A percentile compares a stretch with the other conserved stretches of the same genome.
Conservation (phyloP, 2,888 invertebrate species). For the Ferrisia virgata region DNA sequence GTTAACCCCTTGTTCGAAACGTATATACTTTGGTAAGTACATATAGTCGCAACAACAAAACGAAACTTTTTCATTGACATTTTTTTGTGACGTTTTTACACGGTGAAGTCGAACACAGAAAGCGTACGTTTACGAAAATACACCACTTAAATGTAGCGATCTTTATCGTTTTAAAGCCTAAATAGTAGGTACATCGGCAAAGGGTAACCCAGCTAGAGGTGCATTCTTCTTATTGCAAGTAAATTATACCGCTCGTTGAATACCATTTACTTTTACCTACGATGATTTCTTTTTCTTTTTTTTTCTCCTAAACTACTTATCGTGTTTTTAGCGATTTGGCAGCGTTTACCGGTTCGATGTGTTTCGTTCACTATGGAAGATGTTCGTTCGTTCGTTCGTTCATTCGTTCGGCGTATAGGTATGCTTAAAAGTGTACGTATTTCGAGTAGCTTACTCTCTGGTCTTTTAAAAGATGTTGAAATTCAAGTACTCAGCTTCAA, state of each 20-base stretch:
- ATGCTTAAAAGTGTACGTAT: not conserved
- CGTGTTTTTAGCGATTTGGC: conserved; percentile 14
- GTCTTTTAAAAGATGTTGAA: not conserved
- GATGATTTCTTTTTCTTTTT: not conserved
- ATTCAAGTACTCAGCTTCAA: not conserved
- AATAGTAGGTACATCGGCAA: not conserved
- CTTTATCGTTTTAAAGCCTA: not conserved
- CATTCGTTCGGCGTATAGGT: too few species aligned
- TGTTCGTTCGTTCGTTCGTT: too few species aligned
- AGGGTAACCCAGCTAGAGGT: too few species aligned
- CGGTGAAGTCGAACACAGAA: not conserved
- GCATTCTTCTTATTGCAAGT: not conserved
- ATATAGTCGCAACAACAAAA: not conserved
- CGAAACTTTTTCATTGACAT: not conserved
- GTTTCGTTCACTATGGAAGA: not conserved
- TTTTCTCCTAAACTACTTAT: not conserved
- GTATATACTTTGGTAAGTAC: not conserved
- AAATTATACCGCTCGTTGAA: not conserved
- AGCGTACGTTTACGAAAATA: not conserved
- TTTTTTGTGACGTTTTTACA: not conserved
- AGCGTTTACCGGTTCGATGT: not conserved
- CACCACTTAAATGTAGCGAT: not conserved
- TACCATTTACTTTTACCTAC: not conserved
- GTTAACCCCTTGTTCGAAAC: not conserved
- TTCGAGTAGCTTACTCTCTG: not conserved